These are phyloP conservation scores for Rhopilema esculentum DNA, from an alignment of 30 jellyfish, hydroid and myxozoan genomes.

Conservation along the genomic window DNA sequence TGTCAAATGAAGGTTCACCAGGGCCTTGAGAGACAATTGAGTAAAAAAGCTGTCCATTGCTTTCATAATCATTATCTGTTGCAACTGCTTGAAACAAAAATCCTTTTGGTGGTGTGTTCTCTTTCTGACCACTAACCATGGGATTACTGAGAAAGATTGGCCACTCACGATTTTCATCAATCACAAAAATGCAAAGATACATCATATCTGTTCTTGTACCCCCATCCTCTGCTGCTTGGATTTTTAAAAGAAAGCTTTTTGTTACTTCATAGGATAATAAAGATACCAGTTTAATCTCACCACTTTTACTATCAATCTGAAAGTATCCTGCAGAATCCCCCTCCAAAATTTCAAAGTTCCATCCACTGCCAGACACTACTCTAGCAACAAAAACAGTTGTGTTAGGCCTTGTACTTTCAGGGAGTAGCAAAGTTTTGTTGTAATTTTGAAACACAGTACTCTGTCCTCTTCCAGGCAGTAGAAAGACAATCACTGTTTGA, in stretches of 20 bases:
- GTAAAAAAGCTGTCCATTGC: slow-evolving; percentile 65
- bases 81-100: slow-evolving; percentile 56
- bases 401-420: slow-evolving; percentile 46
- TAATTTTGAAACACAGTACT: slow-evolving; percentile 39
- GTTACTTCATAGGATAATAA: slow-evolving; percentile 51
- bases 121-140: slow-evolving; percentile 51
- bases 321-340: slow-evolving; percentile 79
- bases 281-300: slow-evolving; percentile 43
- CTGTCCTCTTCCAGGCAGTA: slow-evolving; percentile 42
- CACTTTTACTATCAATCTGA: slow-evolving; percentile 46
- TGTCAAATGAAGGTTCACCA: slow-evolving; percentile 68
- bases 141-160: slow-evolving; percentile 72
- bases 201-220: slow-evolving; percentile 31
- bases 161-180: slow-evolving; percentile 59
- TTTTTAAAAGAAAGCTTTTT: slow-evolving; percentile 47
- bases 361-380: slow-evolving; percentile 6
- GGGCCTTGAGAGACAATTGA: slow-evolving; percentile 88
- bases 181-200: slow-evolving; percentile 63
- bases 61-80: slow-evolving; percentile 73
- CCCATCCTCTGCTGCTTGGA: slow-evolving; percentile 69
- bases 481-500: slow-evolving; percentile 59
- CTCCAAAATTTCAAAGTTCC: slow-evolving; percentile 56
- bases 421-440: slow-evolving; percentile 10
- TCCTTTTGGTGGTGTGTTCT: slow-evolving; percentile 51
- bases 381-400: slow-evolving; percentile 26